These are phyloP conservation scores for Muscicapa striata DNA, from an alignment of 2,797 vertebrate species.

Conservation along the genomic window DNA sequence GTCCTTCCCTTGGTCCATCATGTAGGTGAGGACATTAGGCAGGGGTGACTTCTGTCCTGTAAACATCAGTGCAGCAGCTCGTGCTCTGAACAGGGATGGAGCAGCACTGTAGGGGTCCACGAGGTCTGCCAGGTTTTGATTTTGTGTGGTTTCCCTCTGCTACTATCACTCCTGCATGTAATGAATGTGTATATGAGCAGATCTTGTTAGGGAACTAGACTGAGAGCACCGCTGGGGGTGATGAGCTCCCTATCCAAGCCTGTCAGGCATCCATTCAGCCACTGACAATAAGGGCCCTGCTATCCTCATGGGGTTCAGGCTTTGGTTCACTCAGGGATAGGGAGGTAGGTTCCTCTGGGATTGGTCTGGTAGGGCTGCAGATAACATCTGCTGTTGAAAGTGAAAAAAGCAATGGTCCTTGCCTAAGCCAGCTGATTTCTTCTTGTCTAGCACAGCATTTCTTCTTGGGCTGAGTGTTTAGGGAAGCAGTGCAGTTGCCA, in stretches of 20 bases:
- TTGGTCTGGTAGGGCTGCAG: not conserved
- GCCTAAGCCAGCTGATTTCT: not conserved
- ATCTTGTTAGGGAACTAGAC: not conserved
- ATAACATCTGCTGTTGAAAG: not conserved
- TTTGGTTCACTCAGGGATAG: not conserved
- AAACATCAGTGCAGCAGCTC: not conserved
- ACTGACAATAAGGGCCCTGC: not conserved
- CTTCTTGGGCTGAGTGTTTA: not conserved
- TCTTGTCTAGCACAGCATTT: not conserved
- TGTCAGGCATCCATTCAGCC: not conserved
- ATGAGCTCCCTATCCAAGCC: not conserved
- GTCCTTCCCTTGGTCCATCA: not conserved
- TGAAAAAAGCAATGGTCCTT: not conserved
- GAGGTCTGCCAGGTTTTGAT: not conserved
- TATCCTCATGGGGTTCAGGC: not conserved
- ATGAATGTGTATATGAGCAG: not conserved
- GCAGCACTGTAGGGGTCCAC: not conserved
- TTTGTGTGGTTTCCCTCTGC: not conserved
- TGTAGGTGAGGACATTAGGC: not conserved
- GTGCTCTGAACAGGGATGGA: not conserved
- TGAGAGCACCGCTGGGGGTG: not conserved
- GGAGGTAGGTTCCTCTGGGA: not conserved
- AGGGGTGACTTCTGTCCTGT: not conserved
- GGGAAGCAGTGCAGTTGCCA: not conserved
- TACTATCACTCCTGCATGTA: fast-evolving